Evolutionary conservation across 2,888 invertebrate genomes (phyloP), one percentile per base, ranked within the genome.

Genomic region (Dryobota labecula): DNA sequence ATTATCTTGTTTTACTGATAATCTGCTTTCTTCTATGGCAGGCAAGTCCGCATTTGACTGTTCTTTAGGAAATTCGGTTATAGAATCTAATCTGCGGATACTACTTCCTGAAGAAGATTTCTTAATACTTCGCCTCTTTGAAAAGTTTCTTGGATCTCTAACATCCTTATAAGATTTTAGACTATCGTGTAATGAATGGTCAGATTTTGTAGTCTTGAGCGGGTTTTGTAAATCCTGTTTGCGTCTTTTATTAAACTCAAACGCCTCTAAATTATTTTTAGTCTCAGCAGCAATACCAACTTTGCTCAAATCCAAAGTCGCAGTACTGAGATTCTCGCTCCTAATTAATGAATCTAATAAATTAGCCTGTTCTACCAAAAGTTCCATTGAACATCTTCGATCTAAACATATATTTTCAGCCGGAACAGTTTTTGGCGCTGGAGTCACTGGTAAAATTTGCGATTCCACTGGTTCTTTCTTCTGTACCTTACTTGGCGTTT

Each of bases 371-470:
- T 97, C 96, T 56, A 96, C 96, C 80, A 97, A 92, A 81, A 96
- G 91, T 85, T 97, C 97, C 84, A 96, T 93, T 0, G 97, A 97
- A 86, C 96, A 96, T 84, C 97, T 92, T 86, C 96, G 92, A 62
- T 96, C 94, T 64, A 87, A 91, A 81, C 89, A 93, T 90, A 90
- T 92, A 80, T 82, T 91, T 56, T 71, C 80, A 53, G 75, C 63
- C 6, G 82, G 53, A 53, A 74, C 84, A 64, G 38, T 72, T 36
- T 65, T 73, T 27, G 83, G 68, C 33, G 73, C 60, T 43, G 87
- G 84, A 11, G 83, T 84, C 9, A 69, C 70, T 38, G 85, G 80
- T 74, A 84, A 67, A 65, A 64, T 88, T 75, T 86, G 60, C 54
- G 70, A 56, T 53, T 47, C 65, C 5, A 49, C 47, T 63, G 56